Percentiles rank a stretch among this genome's conserved stretches.
Evolutionary conservation across 2,888 invertebrate species (phyloP).

Genomic region (Agrochola circellaris): DNA sequence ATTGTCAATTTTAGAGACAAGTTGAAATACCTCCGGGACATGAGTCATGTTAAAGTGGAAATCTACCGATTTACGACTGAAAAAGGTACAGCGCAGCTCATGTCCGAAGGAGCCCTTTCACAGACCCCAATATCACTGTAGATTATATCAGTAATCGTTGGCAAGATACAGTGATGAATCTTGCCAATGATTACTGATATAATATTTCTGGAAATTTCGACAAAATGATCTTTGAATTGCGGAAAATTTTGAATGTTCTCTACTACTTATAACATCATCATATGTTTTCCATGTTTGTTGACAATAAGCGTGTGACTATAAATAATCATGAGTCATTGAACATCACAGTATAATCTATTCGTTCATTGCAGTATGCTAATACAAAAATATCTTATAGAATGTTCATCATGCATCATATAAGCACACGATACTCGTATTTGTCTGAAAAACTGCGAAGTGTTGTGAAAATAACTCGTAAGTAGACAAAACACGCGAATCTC

Average conservation of each 20-base stretch:
- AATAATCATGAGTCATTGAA: constrained; percentile 23
- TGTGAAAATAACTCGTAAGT: constrained; percentile 32
- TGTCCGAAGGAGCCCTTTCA: neutral
- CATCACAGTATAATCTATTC: constrained; percentile 1
- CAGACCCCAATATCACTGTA: no score
- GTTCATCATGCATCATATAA: constrained; percentile 18
- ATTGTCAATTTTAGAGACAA: neutral
- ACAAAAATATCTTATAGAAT: constrained; percentile 19
- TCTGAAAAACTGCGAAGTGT: constrained; percentile 46
- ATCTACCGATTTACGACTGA: neutral
- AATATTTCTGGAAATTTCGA: neutral
- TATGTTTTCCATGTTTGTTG: neutral
- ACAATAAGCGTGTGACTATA: neutral
- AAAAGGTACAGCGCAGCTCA: neutral
- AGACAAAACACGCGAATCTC: constrained; percentile 37
- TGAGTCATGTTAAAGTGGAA: neutral
- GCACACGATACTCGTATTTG: constrained; percentile 21
- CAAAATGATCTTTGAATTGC: neutral
- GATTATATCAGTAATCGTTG: no score
- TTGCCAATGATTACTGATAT: neutral
- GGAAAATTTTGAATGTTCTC: neutral
- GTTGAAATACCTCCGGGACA: neutral
- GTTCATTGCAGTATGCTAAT: constrained; percentile 33
- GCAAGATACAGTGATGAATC: no score
- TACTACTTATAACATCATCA: neutral